Conservation (phyloP, 2,113 vertebrate species). For the Coptodon bakossiorum region DNA sequence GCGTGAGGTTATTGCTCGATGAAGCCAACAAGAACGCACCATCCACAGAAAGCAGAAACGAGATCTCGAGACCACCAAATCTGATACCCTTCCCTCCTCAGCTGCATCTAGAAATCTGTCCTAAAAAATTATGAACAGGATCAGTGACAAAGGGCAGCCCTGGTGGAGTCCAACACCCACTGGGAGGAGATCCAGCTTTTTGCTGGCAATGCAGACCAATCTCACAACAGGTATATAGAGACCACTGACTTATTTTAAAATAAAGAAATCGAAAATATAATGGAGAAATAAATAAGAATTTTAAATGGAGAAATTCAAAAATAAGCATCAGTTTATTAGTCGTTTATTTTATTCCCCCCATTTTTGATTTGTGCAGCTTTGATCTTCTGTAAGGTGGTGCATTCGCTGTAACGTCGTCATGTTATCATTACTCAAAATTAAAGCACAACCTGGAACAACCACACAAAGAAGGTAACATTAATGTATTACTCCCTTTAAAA, state of each 20-base stretch:
- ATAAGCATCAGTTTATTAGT: background rate
- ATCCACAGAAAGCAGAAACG: background rate
- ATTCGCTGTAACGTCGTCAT: background rate
- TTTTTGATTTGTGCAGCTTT: background rate
- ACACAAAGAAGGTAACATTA: background rate
- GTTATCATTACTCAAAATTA: background rate
- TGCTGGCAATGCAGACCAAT: background rate
- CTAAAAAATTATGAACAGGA: background rate
- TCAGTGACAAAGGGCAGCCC: background rate
- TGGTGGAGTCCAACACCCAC: background rate
- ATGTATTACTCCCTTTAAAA: background rate
- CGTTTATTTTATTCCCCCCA: fast-evolving
- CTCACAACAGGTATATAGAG: background rate
- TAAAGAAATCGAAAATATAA: background rate
- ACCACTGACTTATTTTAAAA: background rate
- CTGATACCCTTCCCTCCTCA: background rate
- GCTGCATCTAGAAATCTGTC: background rate
- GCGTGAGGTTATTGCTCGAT: background rate
- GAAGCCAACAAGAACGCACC: background rate
- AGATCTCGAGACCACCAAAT: background rate
- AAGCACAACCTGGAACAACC: background rate
- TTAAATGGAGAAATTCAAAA: background rate
- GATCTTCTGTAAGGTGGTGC: background rate
- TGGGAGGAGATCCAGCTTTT: background rate
- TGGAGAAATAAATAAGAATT: background rate